These are phyloP conservation scores for Choristoneura rosaceana DNA, from an alignment of 2,888 invertebrate genomes.

Conservation along the genomic window DNA sequence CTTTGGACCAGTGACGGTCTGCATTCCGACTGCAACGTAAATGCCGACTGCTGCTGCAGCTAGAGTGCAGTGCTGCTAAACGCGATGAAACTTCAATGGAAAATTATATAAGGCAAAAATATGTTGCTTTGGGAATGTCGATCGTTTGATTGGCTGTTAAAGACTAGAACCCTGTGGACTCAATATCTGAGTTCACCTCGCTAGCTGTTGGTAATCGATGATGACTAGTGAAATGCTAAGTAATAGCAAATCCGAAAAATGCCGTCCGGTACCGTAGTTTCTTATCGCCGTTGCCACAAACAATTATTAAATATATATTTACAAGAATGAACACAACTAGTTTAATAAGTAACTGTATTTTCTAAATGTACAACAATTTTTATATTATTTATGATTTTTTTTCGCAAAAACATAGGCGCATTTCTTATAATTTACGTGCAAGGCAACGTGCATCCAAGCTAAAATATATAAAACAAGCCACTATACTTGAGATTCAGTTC, in stretches of 20 bases:
- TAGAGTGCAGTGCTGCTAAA: no score
- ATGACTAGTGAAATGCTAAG: background rate
- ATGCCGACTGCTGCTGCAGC: no score
- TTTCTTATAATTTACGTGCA: constrained; percentile 16
- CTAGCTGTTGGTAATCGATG: no score
- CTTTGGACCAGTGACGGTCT: background rate
- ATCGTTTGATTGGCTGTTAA: no score
- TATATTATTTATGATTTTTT: constrained; percentile 7
- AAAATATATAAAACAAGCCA: constrained; percentile 11
- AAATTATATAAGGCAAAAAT: no score
- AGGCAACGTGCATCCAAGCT: constrained; percentile 29
- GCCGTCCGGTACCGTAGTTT: constrained; percentile 2
- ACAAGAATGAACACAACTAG: constrained; percentile 43
- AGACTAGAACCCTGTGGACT: no score
- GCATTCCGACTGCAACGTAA: no score
- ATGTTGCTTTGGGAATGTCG: no score
- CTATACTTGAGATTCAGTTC: constrained; percentile 27
- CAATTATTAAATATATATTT: constrained; percentile 37
- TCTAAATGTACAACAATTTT: constrained; percentile 42
- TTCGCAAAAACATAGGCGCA: background rate
- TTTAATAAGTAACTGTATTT: constrained; percentile 31
- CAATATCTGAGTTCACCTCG: no score
- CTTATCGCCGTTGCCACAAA: constrained; percentile 25
- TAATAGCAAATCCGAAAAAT: background rate
- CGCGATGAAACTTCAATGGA: no score